These are phyloP conservation scores for Charanyca ferruginea DNA, from an alignment of 2,888 invertebrate species.

Conservation along the genomic window DNA sequence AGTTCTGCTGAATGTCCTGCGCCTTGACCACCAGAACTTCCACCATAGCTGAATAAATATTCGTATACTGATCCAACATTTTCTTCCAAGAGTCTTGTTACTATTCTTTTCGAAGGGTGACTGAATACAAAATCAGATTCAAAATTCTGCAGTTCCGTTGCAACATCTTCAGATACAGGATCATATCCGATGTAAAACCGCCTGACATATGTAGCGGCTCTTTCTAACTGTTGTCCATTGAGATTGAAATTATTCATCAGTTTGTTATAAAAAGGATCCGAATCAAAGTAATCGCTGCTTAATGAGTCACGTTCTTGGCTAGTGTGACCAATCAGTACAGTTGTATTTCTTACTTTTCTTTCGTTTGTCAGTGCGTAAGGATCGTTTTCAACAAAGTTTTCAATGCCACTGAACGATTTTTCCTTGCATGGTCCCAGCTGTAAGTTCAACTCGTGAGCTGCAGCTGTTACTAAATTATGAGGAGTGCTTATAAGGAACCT, in stretches of 20 bases:
- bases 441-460: conserved; percentile 76
- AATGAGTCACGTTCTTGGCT: conserved; percentile 74
- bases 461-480: conserved; percentile 78
- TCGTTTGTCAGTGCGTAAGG: conserved; percentile 79
- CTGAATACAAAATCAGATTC: conserved; percentile 82
- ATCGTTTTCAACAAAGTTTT: conserved; percentile 81
- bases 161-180: conserved; percentile 70
- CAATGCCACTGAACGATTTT: conserved; percentile 82
- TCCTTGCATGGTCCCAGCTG: conserved; percentile 83
- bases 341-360: conserved; percentile 79
- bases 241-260: conserved; percentile 79
- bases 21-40: conserved; percentile 67
- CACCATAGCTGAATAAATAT: conserved; percentile 82
- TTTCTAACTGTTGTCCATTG: conserved; percentile 71
- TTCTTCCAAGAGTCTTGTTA: conserved; percentile 77
- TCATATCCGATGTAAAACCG: conserved; percentile 86
- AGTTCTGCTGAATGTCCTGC: conserved; percentile 81
- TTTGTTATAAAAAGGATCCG: conserved; percentile 79
- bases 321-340: conserved; percentile 83
- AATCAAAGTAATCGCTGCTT: conserved; percentile 73
- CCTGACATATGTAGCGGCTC: conserved; percentile 74
- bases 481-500: conserved; percentile 75
- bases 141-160: conserved; percentile 75
- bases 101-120: conserved; percentile 81
- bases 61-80: conserved; percentile 80